Base-by-base conservation (phyloP, 2,888 invertebrate genomes). In the Drosophila bunnanda region DNA sequence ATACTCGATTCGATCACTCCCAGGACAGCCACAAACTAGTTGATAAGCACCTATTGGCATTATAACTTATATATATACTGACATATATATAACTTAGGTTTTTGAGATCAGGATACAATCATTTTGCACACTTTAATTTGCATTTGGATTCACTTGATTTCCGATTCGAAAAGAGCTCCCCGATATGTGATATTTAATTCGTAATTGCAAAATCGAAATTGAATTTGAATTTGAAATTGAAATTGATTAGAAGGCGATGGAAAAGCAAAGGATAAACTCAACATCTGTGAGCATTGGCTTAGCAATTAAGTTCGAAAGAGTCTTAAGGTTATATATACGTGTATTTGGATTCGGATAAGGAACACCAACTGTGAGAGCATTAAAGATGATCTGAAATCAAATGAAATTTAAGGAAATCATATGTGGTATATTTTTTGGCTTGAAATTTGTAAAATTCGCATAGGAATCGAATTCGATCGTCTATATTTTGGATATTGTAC, bases 161-260 rank as follows among this genome's bases (percentile, higher is more conserved):
- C 61, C 77, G 62, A 77, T 73, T 79, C 80, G 62, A 86, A 89
- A 89, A 91, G 90, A 90, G 90, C 90, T 90, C 90, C 83, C 90
- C 89, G 89, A 91, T 80, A 90, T 90, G 90, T 90, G 90, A 90
- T 90, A 90, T 90, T 83, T 80, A 90, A 90, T 86, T 86, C 74
- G 71, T 84, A 75, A 76, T 68, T 70, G 50, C 62, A 71, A 76
- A 78, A 65, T 62, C 32, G 57, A 44, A 64, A 70, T 55, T 54
- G 55, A 81, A 74, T 75, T 69, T 67, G 67, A 48, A 65, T 48
- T 73, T 69, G 68, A 67, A 73, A 71, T 71, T 50, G 64, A 56
- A 54, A 52, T 66, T 72, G 70, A 38, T 41, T 50, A 68, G 50
- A 57, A 52, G 64, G 52, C 61, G 72, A 76, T 64, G 66, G 68